phyloP scores from a whole-genome alignment of 1,140 invertebrate species.

The Drosophila nebulosa region DNA sequence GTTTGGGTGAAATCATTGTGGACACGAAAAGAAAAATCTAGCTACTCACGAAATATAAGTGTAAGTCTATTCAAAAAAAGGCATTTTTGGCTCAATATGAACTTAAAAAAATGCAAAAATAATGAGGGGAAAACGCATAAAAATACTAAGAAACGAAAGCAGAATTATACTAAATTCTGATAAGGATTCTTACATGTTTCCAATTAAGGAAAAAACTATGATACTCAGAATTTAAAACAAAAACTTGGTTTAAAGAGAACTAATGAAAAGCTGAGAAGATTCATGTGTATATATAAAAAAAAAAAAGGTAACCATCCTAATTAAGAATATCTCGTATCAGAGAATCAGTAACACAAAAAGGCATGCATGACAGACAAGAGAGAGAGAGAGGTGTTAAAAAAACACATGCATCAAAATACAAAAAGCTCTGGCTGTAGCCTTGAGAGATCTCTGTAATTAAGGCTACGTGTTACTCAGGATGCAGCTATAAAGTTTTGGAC shows the following conservation, averaged over 20 bases:
- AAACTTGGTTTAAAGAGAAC: background rate
- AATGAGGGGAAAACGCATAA: background rate
- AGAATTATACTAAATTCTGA: background rate
- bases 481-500: conserved; percentile 38
- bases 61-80: background rate
- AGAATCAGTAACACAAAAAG: conserved; percentile 3
- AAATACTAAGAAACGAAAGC: background rate
- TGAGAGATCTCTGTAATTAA: conserved; percentile 9
- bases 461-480: conserved; percentile 24
- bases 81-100: background rate
- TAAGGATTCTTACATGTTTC: background rate
- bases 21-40: background rate
- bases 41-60: background rate
- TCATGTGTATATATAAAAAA: background rate
- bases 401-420: conserved; percentile 10
- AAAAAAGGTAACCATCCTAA: background rate
- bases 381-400: background rate
- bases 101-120: background rate
- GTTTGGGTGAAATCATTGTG: background rate
- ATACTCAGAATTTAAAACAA: background rate
- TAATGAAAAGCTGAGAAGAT: background rate
- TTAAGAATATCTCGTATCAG: background rate
- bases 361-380: conserved; percentile 17
- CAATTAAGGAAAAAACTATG: too few relatives aligned
- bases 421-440: conserved; percentile 5